phyloP scores from a whole-genome alignment of 2,113 vertebrate species.

The Muntiacus reevesi region DNA sequence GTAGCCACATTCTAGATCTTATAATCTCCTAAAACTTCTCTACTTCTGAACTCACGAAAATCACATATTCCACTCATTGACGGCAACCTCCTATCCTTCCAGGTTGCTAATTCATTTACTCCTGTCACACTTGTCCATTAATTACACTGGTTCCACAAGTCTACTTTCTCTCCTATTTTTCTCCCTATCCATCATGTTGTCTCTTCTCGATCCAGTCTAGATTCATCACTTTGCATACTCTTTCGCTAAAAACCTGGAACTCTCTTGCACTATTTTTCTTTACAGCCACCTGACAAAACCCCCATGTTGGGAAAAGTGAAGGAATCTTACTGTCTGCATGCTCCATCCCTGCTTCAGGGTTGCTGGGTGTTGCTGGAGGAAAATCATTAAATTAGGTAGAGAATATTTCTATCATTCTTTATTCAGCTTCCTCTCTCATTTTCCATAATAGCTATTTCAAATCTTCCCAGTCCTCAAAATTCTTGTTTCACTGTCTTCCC shows the following conservation, averaged over 20 bases:
- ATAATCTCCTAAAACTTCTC: neutral
- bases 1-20: neutral
- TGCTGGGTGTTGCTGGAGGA: neutral
- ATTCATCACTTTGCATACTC: neutral
- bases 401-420: neutral
- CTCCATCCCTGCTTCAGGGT: neutral
- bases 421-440: neutral
- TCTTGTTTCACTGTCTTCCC: neutral
- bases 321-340: neutral
- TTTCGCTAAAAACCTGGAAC: neutral
- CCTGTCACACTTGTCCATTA: neutral
- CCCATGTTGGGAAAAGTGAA: neutral
- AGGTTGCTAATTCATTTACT: neutral
- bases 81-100: neutral
- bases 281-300: neutral
- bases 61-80: neutral
- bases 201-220: neutral
- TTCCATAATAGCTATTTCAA: neutral
- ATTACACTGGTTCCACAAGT: neutral
- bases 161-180: neutral
- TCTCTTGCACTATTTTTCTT: neutral
- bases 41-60: neutral
- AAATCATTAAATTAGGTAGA: neutral
- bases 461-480: neutral
- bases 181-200: neutral